Percentiles rank a stretch among this genome's conserved stretches.
Conservation (phyloP, 2,797 vertebrate genomes). For the Brachyrhaphis roseni region DNA sequence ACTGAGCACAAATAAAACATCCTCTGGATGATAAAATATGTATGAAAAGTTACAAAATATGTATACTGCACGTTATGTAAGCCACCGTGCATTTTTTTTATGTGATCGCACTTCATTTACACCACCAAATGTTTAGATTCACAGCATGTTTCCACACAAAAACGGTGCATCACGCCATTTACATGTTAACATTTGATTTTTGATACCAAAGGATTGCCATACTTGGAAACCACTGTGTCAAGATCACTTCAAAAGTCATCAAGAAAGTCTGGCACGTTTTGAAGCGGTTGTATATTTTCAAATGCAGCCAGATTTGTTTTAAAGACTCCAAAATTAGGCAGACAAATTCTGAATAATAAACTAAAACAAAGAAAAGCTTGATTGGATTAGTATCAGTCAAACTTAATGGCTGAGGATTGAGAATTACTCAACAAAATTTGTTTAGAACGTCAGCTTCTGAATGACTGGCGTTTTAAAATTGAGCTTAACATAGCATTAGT, state of each 20-base stretch:
- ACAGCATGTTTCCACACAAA: no score
- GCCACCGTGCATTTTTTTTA: no score
- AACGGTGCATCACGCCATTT: no score
- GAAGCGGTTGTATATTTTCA: not conserved
- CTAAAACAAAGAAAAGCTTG: slow-evolving; percentile 9
- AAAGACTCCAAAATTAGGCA: not conserved
- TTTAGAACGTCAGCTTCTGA: slow-evolving; percentile 15
- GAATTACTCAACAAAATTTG: not conserved
- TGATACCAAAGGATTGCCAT: no score
- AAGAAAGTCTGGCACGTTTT: not conserved
- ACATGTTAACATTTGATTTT: no score
- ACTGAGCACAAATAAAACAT: no score
- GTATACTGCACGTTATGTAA: no score
- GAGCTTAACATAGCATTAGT: slow-evolving; percentile 45
- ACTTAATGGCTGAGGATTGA: slow-evolving; percentile 4
- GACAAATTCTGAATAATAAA: slow-evolving; percentile 15
- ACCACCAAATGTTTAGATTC: no score
- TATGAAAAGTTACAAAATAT: no score
- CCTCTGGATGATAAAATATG: no score
- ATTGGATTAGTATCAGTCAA: not conserved
- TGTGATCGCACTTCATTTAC: no score
- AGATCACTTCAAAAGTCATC: not conserved
- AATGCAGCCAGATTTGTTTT: not conserved
- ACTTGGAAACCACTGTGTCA: not conserved
- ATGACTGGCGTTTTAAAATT: slow-evolving; percentile 30